Evolutionary conservation across 1,140 invertebrate species (phyloP).

Genomic region (Trigoniulus corallinus): DNA sequence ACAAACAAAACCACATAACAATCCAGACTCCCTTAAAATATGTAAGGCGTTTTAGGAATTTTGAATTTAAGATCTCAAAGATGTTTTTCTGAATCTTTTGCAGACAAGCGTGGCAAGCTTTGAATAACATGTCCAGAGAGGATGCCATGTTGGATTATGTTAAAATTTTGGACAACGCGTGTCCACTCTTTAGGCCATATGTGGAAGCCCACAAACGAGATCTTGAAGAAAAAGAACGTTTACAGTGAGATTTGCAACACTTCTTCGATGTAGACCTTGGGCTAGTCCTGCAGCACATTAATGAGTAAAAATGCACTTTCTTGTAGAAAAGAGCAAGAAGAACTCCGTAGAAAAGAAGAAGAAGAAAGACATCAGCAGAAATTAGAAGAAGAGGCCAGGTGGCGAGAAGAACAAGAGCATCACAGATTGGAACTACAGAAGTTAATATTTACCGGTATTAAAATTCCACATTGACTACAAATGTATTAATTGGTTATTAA

Average conservation of each 20-base stretch:
- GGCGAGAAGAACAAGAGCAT: conserved; percentile 35
- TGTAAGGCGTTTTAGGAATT: not conserved
- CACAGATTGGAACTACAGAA: conserved; percentile 26
- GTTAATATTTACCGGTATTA: too few species aligned
- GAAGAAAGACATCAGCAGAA: conserved; percentile 33
- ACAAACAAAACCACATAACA: too few species aligned
- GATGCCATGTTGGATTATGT: conserved; percentile 86
- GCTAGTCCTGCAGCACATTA: too few species aligned
- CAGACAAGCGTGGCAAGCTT: conserved; percentile 74
- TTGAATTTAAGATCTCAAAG: not conserved
- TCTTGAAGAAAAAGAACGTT: conserved; percentile 50
- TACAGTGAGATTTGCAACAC: conserved; percentile 34
- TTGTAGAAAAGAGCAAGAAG: conserved; percentile 27
- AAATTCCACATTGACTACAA: too few species aligned
- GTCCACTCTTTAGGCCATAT: conserved; percentile 75
- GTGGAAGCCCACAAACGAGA: conserved; percentile 80
- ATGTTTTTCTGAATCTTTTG: conserved; percentile 17
- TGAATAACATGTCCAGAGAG: conserved; percentile 66
- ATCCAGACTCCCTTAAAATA: too few species aligned
- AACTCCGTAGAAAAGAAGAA: conserved; percentile 36
- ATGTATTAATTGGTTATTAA: too few species aligned
- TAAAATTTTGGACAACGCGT: conserved; percentile 64
- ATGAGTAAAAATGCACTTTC: conserved; percentile 29
- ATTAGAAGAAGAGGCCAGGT: conserved; percentile 37
- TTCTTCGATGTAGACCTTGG: too few species aligned